Conservation (phyloP, 2,888 invertebrate species). For the Microctonus aethiopoides region DNA sequence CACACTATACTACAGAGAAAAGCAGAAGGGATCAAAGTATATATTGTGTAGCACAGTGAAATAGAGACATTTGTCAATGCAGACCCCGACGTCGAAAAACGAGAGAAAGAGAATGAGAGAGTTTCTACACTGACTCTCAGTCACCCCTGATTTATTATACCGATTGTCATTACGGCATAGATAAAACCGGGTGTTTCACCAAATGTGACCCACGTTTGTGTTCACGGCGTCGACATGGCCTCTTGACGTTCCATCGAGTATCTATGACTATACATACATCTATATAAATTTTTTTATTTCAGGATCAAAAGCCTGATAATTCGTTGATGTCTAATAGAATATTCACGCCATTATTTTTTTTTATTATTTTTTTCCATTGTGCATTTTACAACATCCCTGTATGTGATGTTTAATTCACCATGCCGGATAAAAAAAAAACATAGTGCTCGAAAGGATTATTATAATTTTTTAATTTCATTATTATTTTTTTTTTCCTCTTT, state of each 20-base stretch:
- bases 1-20: background rate
- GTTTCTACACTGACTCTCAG: slow-evolving; percentile 37
- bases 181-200: slow-evolving; percentile 55
- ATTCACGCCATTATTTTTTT: slow-evolving; percentile 17
- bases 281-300: slow-evolving; percentile 22
- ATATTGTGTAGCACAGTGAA: slow-evolving; percentile 45
- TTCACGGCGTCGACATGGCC: slow-evolving; percentile 30
- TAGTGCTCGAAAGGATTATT: too few species aligned
- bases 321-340: slow-evolving; percentile 43
- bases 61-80: slow-evolving; percentile 64
- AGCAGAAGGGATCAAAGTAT: slow-evolving; percentile 14
- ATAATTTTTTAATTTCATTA: background rate
- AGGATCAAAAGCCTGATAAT: slow-evolving; percentile 49
- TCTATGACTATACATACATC: background rate
- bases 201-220: slow-evolving; percentile 49
- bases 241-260: background rate
- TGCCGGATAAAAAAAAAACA: background rate
- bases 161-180: slow-evolving; percentile 57
- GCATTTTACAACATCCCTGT: background rate
- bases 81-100: slow-evolving; percentile 46
- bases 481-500: background rate
- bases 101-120: slow-evolving; percentile 28
- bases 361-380: slow-evolving; percentile 9
- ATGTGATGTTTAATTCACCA: background rate
- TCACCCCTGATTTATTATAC: slow-evolving; percentile 61